These are phyloP conservation scores for Odontocolon sp. DNA, from an alignment of 2,888 invertebrate genomes.

Conservation along the genomic window DNA sequence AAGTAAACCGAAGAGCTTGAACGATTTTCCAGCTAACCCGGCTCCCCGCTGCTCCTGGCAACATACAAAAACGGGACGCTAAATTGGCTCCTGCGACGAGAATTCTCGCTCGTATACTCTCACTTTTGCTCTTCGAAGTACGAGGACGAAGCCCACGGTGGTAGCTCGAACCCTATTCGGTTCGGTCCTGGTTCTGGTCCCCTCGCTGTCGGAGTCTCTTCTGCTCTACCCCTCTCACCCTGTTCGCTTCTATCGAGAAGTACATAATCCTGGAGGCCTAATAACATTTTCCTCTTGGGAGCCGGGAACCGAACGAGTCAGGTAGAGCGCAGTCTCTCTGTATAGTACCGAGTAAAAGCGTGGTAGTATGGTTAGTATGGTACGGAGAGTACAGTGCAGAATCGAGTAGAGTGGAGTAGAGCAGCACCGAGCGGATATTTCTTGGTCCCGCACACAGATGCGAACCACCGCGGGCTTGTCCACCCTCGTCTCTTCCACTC, in stretches of 20 bases:
- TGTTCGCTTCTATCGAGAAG: constrained; percentile 64
- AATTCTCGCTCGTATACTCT: constrained; percentile 48
- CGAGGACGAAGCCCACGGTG: constrained; percentile 6
- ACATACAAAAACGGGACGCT: constrained; percentile 54
- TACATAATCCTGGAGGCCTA: constrained; percentile 75
- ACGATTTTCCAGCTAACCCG: constrained; percentile 35
- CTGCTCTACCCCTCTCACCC: constrained; percentile 15
- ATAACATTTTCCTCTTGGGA: constrained; percentile 75
- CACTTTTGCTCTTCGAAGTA: constrained; percentile 46
- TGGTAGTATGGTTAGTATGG: neutral
- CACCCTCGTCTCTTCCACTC: constrained; percentile 56
- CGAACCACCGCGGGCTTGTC: constrained; percentile 31
- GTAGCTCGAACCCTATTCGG: constrained; percentile 5
- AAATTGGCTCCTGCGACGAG: constrained; percentile 62
- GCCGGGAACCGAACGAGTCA: constrained; percentile 49
- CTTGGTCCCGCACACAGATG: constrained; percentile 2
- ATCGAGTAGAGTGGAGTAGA: constrained; percentile 41
- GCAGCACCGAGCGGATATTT: constrained; percentile 25
- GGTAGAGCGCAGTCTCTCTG: constrained; percentile 30
- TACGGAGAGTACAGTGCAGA: too few species aligned
- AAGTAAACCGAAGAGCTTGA: constrained; percentile 4
- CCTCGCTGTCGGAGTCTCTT: constrained; percentile 34
- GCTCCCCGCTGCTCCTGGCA: constrained; percentile 33
- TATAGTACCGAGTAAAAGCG: constrained; percentile 9
- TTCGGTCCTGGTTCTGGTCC: constrained; percentile 3